Base-by-base conservation (phyloP, 1,140 invertebrate genomes). In the Drosophila hydei region DNA sequence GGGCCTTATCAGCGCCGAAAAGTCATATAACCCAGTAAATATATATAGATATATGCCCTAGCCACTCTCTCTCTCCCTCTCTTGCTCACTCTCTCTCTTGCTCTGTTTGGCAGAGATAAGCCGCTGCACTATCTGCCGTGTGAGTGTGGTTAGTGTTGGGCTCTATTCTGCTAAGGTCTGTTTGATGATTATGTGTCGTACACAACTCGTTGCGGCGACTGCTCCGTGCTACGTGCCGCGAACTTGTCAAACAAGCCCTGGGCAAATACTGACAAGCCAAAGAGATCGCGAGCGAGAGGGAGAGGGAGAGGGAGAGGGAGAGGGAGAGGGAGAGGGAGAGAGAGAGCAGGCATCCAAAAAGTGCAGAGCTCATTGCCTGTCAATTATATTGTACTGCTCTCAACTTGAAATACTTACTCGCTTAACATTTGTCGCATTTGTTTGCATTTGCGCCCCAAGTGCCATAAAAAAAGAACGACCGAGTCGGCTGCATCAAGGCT, bases 201-300 rank as follows among this genome's bases (percentile, higher is more conserved):
- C 81, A 85, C 80, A 85, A 85, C 54, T 72, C 75, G 79, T 68
- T 75, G 67, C 61, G 33, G 71, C 75, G 79, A 83, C 76, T 85
- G 80, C 70, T 87, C 63, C 80, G 80, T 65, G 74, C 80, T 85
- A 85, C 80, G 80, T 87, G 83, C 75, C 75, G 77, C 73, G 72
- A 63, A 72, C 72, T 87, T 88, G 81, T 87, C 83, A 87, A 87
- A 87, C 81, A 87, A 87, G 77, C 83, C 65, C 65, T 75, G 78
- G 45, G 61, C 67, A 87, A 87, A 87, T 75, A 85, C 36, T 36
- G 19, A 70, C n/a, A 27, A 25, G n/a, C n/a, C n/a, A n/a, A n/a
- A n/a, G n/a, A n/a, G n/a, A n/a, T n/a, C n/a, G n/a, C n/a, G 18
- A 23, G 14, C 38, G 8, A n/a, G 4, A 38, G 23, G 14, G 33